Conservation (phyloP, 2,888 invertebrate genomes). For the Meteorus colon region DNA sequence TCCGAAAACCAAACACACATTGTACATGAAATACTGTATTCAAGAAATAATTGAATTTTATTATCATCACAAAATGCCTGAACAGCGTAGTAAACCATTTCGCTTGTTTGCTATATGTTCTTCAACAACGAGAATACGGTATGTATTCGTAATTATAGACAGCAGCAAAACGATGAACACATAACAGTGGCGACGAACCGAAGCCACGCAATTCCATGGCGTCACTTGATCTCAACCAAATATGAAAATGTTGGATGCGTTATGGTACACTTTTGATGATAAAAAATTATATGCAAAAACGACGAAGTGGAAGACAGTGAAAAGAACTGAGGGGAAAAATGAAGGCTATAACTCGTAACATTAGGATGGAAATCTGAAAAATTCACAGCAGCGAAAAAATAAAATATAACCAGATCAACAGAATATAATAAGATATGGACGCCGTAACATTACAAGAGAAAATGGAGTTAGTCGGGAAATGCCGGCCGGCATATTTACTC, state of each 20-base stretch:
- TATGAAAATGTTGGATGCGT: not conserved
- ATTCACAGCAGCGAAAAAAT: not conserved
- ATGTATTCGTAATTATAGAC: slow-evolving; percentile 65
- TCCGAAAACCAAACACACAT: no score
- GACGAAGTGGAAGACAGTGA: not conserved
- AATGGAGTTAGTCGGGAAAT: slow-evolving; percentile 73
- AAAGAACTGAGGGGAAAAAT: not conserved
- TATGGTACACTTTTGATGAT: no score
- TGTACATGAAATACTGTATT: no score
- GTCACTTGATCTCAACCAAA: slow-evolving; percentile 52
- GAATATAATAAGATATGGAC: slow-evolving; percentile 18
- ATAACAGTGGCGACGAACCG: slow-evolving; percentile 61
- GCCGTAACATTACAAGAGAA: slow-evolving; percentile 67
- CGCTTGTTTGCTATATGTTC: slow-evolving; percentile 26
- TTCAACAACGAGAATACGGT: slow-evolving; percentile 31
- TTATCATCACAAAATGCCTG: not conserved
- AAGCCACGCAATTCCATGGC: slow-evolving; percentile 63
- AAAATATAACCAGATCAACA: not conserved
- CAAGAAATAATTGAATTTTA: not conserved
- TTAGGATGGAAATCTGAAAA: no score
- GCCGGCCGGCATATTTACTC: slow-evolving; percentile 72
- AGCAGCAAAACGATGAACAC: slow-evolving; percentile 58
- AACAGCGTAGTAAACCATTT: not conserved
- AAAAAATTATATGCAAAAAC: not conserved
- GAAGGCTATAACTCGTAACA: not conserved